Conservation (phyloP, 2,888 invertebrate genomes). For the Nemoura dubitans region DNA sequence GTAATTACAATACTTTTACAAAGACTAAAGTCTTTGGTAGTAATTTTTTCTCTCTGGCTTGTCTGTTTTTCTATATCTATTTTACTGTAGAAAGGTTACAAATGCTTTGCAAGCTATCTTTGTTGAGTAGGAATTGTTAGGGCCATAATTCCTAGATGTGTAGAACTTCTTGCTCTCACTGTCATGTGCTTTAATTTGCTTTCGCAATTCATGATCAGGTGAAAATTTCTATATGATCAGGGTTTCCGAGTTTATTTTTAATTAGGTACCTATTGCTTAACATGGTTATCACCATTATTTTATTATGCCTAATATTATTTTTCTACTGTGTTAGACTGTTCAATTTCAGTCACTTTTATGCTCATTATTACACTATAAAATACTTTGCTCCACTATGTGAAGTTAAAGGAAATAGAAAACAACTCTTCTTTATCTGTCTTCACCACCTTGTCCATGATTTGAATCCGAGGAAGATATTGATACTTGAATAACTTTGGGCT, state of each 20-base stretch:
- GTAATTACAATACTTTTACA: constrained; percentile 21
- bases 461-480: neutral
- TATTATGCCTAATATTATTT: neutral
- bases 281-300: neutral
- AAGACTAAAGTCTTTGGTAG: neutral
- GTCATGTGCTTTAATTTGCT: constrained; percentile 22
- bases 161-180: constrained; percentile 18
- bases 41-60: constrained; percentile 19
- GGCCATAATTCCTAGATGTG: neutral
- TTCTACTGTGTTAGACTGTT: neutral
- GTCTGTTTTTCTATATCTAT: neutral
- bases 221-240: neutral
- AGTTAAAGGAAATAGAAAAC: neutral
- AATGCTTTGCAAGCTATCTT: neutral
- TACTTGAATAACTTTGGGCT: neutral
- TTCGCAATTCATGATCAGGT: neutral
- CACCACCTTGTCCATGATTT: constrained; percentile 20
- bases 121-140: neutral
- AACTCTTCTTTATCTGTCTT: constrained; percentile 33
- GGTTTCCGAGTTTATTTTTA: neutral
- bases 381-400: constrained; percentile 23
- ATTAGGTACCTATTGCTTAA: neutral
- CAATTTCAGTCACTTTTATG: neutral
- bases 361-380: neutral
- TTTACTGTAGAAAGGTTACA: neutral